These are phyloP conservation scores for Ceratosolen solmsi DNA, from an alignment of 1,140 invertebrate species.

Conservation along the genomic window DNA sequence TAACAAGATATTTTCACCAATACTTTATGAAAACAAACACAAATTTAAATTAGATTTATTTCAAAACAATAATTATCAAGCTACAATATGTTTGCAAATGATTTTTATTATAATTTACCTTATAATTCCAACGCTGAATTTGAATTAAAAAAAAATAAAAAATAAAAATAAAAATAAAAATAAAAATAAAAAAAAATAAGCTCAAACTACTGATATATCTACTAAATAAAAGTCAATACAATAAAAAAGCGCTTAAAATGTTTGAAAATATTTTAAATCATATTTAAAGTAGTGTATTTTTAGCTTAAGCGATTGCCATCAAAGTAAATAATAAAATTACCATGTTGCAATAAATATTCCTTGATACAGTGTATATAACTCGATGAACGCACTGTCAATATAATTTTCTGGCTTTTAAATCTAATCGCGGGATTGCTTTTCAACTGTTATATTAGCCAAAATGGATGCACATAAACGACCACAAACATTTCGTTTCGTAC, in stretches of 20 bases:
- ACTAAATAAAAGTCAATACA: no score
- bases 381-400: no score
- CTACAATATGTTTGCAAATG: no score
- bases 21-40: conserved; percentile 15
- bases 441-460: background rate
- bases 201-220: no score
- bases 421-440: background rate
- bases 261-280: background rate
- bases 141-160: background rate
- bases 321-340: background rate
- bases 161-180: no score
- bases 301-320: background rate
- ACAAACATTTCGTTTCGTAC: background rate
- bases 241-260: background rate
- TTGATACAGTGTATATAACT: background rate
- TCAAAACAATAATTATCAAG: background rate
- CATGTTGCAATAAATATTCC: background rate
- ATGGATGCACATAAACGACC: background rate
- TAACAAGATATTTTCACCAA: conserved; percentile 25
- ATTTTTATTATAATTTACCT: background rate
- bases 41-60: conserved; percentile 10
- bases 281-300: background rate
- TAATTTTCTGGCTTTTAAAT: background rate
- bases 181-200: no score
- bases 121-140: background rate